Evolutionary conservation across 2,797 vertebrate genomes (phyloP).

Genomic region (Salarias fasciatus): DNA sequence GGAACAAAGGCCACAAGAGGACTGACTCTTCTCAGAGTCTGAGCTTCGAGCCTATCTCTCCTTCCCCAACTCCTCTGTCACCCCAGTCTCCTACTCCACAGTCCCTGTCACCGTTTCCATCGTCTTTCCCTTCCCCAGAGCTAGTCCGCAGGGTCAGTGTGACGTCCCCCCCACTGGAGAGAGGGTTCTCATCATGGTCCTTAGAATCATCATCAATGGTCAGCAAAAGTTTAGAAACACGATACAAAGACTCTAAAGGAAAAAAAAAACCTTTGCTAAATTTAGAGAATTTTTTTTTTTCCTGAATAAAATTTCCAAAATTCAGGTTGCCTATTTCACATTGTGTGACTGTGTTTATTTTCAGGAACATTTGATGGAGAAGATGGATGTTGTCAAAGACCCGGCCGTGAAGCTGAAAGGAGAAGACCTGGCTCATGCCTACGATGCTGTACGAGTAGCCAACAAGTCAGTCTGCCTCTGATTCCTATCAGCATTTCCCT

Average conservation of each 20-base stretch:
- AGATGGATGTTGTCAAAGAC: conserved; percentile 79
- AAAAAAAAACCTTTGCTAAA: too few relatives aligned
- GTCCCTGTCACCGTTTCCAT: conserved; percentile 60
- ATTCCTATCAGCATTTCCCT: background rate
- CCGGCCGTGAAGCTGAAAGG: conserved; percentile 66
- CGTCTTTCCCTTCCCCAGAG: conserved; percentile 68
- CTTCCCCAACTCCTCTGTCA: conserved; percentile 48
- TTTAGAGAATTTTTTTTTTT: too few relatives aligned
- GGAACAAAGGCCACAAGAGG: conserved; percentile 68
- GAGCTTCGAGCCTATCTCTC: conserved; percentile 71
- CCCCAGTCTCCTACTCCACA: conserved; percentile 54
- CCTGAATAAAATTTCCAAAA: too few relatives aligned
- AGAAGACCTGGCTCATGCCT: conserved; percentile 81
- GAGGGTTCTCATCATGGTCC: conserved; percentile 54
- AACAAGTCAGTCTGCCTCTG: conserved; percentile 80
- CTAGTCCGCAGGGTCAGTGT: conserved; percentile 72
- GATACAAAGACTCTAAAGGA: too few relatives aligned
- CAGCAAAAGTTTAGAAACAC: conserved; percentile 33
- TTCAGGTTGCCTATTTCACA: too few relatives aligned
- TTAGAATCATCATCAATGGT: conserved; percentile 69
- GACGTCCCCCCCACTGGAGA: conserved; percentile 65
- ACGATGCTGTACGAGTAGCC: conserved; percentile 82
- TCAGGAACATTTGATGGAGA: conserved; percentile 76
- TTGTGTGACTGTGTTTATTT: background rate
- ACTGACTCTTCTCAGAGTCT: conserved; percentile 78